Percentiles rank a stretch among this genome's conserved stretches.
Evolutionary conservation across 2,113 vertebrate species (phyloP).

Genomic region (Meleagris gallopavo): DNA sequence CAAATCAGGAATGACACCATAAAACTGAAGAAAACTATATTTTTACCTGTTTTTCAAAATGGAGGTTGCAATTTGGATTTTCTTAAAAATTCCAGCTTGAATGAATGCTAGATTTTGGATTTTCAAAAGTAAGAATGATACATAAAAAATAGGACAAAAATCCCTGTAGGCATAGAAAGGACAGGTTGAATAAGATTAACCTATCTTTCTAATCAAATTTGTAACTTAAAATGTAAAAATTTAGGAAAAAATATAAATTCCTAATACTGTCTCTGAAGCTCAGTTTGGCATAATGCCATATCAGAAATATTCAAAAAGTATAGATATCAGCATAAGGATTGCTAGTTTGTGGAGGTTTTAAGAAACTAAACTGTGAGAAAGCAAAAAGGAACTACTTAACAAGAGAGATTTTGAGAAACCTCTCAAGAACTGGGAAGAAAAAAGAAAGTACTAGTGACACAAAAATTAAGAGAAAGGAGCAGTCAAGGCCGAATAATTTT

Average conservation of each 20-base stretch:
- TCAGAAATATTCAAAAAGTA: conserved; percentile 2
- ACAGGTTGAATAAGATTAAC: background rate
- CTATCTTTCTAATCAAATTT: background rate
- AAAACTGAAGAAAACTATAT: background rate
- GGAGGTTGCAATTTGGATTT: background rate
- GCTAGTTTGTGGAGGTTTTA: background rate
- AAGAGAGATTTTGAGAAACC: background rate
- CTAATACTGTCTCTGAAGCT: background rate
- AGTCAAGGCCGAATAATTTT: background rate
- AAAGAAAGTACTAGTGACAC: background rate
- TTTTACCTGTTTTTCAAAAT: background rate
- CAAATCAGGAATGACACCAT: background rate
- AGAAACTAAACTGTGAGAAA: background rate
- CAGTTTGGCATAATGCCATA: background rate
- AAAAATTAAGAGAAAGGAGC: background rate
- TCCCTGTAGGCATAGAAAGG: background rate
- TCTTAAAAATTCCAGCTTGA: background rate
- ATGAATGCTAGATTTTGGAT: background rate
- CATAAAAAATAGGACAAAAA: background rate
- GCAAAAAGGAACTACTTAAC: background rate
- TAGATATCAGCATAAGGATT: background rate
- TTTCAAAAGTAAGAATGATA: background rate
- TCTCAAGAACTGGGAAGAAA: background rate
- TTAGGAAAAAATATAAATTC: background rate
- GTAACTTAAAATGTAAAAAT: no score